Evolutionary conservation across 2,113 vertebrate species (phyloP), one percentile per base, ranked within the genome.

Genomic region (Potamarius usumacintae): DNA sequence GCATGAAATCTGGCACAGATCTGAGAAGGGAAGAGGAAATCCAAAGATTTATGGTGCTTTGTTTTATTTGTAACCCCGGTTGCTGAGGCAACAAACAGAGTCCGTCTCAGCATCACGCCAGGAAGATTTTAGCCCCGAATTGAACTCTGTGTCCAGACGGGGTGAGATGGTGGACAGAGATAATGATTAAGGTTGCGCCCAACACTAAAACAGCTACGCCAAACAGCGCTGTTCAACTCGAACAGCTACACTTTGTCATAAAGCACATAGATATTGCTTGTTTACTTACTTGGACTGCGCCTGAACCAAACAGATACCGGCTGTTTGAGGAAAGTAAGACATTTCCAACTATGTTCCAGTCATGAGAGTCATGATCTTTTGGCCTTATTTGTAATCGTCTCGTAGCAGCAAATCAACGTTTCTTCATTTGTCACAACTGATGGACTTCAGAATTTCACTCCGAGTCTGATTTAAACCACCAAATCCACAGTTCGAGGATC

Each of bases 1-100:
- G 50, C 87, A 67, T 12, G 82, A 50, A 88, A 84, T 88, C 87
- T 87, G 81, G 81, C 86, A 77, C 25, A 6, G 25, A 65, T 78
- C 81, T 88, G 82, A 30, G 82, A 84, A 84, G 58, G 71, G 82
- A 84, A 88, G 72, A 88, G 81, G 87, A 88, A 88, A 88, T 79
- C 72, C 87, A 52, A 69, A 57, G 72, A 79, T 84, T 84, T 84
- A 67, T 4, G 50, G 48, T 7, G 50, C 62, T 30, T 62, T 63
- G 82, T 84, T 88, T 84, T 88, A 78, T 88, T 88, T 88, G 86
- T 57, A 62, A 78, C 8, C 27, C 50, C 30, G 11, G 86, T 88
- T 69, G 72, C 86, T 11, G 50, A 42, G 86, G 86, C 48, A 78
- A 74, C 82, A 62, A 57, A 67, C 25, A 9, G 34, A 57, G 27